These are phyloP conservation scores for Exephanes ischioxanthus DNA, from an alignment of 2,888 invertebrate genomes.

Conservation along the genomic window DNA sequence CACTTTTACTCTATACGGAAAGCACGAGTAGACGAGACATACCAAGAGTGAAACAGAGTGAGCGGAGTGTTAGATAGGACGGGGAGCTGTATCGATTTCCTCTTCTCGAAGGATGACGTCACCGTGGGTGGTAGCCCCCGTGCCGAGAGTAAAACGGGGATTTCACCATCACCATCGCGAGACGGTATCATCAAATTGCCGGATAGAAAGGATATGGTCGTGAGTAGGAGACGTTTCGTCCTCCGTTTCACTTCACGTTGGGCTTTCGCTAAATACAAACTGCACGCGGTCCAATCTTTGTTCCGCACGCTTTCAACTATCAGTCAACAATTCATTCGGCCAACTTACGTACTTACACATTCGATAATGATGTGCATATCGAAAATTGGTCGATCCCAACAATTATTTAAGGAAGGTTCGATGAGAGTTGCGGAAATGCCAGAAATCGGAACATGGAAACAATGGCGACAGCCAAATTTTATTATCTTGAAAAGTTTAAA, in stretches of 20 bases:
- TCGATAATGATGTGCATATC: not conserved
- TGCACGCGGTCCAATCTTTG: not conserved
- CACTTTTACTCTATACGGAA: not conserved
- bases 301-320: not conserved
- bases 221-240: constrained; percentile 10
- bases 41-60: constrained; percentile 28
- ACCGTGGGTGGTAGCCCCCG: constrained; percentile 72
- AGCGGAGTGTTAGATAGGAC: constrained; percentile 72
- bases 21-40: not conserved
- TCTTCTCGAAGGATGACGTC: constrained; percentile 78
- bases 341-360: constrained; percentile 3
- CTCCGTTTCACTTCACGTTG: constrained; percentile 17
- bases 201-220: constrained; percentile 15
- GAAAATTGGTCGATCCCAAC: too few species aligned
- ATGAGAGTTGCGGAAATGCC: too few species aligned
- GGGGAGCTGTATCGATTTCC: constrained; percentile 81
- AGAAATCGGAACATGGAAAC: too few species aligned
- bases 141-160: constrained; percentile 58
- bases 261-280: not conserved
- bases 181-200: constrained; percentile 26
- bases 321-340: constrained; percentile 15
- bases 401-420: not conserved
- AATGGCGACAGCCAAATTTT: too few species aligned
- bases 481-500: too few species aligned
- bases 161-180: constrained; percentile 28